Conservation (phyloP, 2,113 vertebrate genomes). For the Myrmecophaga tridactyla region DNA sequence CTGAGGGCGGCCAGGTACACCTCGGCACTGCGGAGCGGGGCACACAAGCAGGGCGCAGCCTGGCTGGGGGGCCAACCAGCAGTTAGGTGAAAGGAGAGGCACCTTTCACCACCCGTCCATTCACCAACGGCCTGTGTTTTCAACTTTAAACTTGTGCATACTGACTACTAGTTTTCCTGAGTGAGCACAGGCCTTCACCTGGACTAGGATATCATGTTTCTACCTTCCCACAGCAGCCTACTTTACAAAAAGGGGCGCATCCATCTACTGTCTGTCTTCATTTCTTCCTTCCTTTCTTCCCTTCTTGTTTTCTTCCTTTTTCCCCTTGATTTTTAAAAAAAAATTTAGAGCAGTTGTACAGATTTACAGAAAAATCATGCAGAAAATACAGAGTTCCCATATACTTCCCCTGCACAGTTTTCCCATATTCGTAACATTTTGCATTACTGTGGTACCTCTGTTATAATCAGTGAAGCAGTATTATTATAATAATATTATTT, state of each 20-base stretch:
- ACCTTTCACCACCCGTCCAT: background rate
- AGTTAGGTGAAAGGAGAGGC: background rate
- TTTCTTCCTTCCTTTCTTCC: background rate
- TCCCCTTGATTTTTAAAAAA: background rate
- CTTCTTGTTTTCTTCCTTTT: no score
- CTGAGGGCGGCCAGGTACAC: rapidly evolving
- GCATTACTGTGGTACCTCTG: no score
- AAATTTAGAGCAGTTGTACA: no score
- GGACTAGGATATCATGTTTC: background rate
- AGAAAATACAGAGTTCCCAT: no score
- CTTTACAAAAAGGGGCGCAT: background rate
- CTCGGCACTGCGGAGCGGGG: no score
- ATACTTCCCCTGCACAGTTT: no score
- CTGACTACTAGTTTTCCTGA: background rate
- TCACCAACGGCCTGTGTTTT: background rate
- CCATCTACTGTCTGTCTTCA: background rate
- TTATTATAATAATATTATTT: no score
- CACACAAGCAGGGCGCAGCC: no score
- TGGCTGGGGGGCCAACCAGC: background rate
- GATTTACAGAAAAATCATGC: no score
- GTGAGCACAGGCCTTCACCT: background rate
- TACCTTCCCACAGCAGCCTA: background rate
- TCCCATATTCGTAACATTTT: no score
- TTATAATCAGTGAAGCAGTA: no score
- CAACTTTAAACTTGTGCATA: background rate